Conservation (phyloP, 2,113 vertebrate species). For the Stictonetta naevosa region DNA sequence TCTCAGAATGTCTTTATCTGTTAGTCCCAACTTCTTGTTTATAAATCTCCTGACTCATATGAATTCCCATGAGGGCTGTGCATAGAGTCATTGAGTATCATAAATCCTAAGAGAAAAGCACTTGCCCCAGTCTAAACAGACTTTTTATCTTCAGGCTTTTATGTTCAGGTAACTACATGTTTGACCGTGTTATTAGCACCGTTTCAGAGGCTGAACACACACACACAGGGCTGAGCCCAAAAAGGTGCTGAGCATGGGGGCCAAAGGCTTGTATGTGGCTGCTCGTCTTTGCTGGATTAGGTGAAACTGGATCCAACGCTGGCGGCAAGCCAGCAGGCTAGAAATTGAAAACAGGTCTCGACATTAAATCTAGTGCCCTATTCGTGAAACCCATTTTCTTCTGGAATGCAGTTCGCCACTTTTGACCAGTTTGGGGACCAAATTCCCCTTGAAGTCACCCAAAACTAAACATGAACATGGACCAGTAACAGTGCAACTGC, state of each 20-base stretch:
- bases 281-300: background rate
- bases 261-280: accelerated
- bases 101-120: background rate
- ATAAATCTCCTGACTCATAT: background rate
- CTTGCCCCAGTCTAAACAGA: background rate
- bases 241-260: background rate
- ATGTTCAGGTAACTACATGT: background rate
- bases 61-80: background rate
- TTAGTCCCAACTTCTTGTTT: background rate
- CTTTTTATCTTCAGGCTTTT: background rate
- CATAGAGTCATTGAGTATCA: background rate
- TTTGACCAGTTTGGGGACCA: background rate
- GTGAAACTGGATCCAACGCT: background rate
- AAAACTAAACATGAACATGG: background rate
- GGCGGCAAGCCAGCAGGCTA: background rate
- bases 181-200: accelerated
- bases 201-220: background rate
- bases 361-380: background rate
- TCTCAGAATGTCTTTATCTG: background rate
- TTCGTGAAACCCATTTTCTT: background rate
- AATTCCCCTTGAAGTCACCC: background rate
- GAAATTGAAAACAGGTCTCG: background rate
- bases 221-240: background rate
- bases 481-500: background rate
- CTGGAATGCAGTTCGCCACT: background rate